A percentile compares a stretch with the other conserved stretches of the same genome.
These are phyloP conservation scores for Zoanthus sociatus DNA, from an alignment of 92 coral and sea anemone genomes.

Conservation along the genomic window DNA sequence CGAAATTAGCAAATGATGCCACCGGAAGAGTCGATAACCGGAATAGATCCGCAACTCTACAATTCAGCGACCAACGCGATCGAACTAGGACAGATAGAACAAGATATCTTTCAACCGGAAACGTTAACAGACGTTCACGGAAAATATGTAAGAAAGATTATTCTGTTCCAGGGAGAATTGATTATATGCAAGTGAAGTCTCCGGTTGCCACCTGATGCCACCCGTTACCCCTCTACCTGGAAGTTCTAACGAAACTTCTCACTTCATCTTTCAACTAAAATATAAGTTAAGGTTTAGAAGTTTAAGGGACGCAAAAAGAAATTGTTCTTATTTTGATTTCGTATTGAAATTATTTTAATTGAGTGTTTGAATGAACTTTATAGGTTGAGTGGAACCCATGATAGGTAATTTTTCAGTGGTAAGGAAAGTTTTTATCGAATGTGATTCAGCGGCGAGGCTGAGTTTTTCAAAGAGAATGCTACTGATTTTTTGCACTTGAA, in stretches of 20 bases:
- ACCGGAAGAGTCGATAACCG: not conserved
- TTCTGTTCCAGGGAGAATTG: not conserved
- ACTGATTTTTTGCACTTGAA: not conserved
- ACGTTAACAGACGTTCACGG: constrained; percentile 55
- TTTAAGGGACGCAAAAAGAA: not conserved
- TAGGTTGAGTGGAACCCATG: not conserved
- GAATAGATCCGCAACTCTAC: not conserved
- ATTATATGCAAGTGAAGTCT: not conserved
- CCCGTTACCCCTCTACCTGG: too few species aligned
- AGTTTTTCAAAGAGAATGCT: not conserved
- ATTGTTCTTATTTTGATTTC: not conserved
- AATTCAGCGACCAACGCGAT: not conserved
- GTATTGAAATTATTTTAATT: not conserved
- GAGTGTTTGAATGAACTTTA: constrained; percentile 5
- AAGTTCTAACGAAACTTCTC: too few species aligned
- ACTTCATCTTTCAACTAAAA: not conserved
- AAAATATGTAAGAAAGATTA: constrained; percentile 43
- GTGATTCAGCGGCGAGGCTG: not conserved
- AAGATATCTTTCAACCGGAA: constrained; percentile 32
- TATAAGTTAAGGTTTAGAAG: not conserved
- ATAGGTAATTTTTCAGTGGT: not conserved
- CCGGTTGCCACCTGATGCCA: too few species aligned
- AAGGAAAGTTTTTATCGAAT: not conserved
- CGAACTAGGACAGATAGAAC: not conserved
- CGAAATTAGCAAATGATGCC: constrained; percentile 25